Conservation (phyloP, 2,113 vertebrate genomes). For the Alaudala cheleensis region DNA sequence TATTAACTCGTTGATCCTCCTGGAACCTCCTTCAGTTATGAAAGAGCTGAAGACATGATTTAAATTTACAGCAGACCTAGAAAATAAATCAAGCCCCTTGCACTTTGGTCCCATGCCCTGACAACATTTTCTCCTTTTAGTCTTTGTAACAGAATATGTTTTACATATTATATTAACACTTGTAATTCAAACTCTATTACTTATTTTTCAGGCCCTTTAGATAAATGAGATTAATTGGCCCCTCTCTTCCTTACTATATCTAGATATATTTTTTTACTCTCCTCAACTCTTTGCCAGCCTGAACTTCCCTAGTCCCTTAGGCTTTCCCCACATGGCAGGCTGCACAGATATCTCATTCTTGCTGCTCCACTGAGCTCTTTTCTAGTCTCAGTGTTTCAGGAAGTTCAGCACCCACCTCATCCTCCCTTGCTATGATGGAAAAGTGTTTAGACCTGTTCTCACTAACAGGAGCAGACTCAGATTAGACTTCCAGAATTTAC, state of each 20-base stretch:
- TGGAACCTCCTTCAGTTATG: background rate
- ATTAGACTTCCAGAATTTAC: background rate
- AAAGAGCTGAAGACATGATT: background rate
- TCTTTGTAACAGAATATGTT: background rate
- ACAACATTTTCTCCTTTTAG: background rate
- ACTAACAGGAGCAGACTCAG: background rate
- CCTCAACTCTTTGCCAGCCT: background rate
- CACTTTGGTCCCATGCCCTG: background rate
- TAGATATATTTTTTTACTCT: background rate
- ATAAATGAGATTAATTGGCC: background rate
- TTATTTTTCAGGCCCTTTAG: background rate
- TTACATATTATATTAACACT: background rate
- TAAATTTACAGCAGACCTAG: background rate
- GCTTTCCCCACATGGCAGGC: background rate
- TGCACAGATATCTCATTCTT: background rate
- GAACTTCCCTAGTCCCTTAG: background rate
- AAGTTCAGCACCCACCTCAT: background rate
- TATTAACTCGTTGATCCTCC: background rate
- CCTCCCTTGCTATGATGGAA: background rate
- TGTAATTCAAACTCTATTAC: background rate
- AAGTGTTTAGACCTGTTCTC: background rate
- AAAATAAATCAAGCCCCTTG: background rate
- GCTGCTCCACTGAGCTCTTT: background rate
- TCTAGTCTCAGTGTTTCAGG: background rate
- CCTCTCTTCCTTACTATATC: background rate